phyloP scores from a whole-genome alignment of 2,888 invertebrate species.

The Pyrrhosoma nymphula region DNA sequence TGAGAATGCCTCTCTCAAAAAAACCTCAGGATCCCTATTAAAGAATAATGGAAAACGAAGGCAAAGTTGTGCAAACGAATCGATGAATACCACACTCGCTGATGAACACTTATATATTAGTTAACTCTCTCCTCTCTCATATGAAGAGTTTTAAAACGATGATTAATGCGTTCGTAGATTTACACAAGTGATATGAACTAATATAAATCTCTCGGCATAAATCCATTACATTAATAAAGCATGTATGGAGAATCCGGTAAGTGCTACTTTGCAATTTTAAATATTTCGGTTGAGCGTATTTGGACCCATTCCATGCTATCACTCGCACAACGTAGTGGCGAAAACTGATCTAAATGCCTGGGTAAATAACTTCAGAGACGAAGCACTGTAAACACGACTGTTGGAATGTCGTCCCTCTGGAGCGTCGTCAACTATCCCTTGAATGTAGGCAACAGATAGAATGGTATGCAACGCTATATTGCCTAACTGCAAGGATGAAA shows the following conservation, averaged over 20 bases:
- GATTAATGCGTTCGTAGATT: too few relatives aligned
- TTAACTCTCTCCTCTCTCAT: background rate
- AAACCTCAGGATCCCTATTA: background rate
- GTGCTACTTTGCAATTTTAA: too few relatives aligned
- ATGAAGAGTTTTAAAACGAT: background rate
- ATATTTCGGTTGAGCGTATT: background rate
- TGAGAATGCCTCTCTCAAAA: background rate
- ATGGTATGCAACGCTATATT: background rate
- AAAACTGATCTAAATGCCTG: background rate
- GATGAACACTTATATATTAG: background rate
- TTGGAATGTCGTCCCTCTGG: constrained; percentile 20
- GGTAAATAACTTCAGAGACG: background rate
- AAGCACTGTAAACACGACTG: constrained; percentile 34
- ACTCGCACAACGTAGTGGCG: background rate
- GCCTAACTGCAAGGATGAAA: constrained; percentile 13
- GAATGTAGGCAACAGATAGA: constrained; percentile 42
- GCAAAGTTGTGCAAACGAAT: background rate
- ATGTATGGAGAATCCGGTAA: too few relatives aligned
- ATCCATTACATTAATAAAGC: too few relatives aligned
- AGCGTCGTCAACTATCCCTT: constrained; percentile 45
- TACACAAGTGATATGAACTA: background rate
- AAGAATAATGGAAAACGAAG: background rate
- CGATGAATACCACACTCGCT: background rate
- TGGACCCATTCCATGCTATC: background rate
- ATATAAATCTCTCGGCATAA: too few relatives aligned